Conservation (phyloP, 2,888 invertebrate species). For the Shargacucullia verbasci region DNA sequence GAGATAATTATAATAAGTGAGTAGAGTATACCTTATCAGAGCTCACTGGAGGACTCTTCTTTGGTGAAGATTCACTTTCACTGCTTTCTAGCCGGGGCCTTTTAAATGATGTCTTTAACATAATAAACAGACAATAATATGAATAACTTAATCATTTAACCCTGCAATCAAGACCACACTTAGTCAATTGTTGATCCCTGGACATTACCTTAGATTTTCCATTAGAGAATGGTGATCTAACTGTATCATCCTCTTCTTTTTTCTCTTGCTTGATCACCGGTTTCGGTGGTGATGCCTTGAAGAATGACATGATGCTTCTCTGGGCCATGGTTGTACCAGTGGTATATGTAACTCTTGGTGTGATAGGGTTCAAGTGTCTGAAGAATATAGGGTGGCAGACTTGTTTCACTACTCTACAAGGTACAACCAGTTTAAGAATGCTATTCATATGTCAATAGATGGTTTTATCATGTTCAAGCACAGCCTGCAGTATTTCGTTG, state of each 20-base stretch:
- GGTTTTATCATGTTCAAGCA: background rate
- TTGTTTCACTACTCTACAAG: slow-evolving; percentile 48
- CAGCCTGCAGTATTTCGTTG: background rate
- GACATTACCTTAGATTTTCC: slow-evolving; percentile 58
- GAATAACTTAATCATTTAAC: too few species aligned
- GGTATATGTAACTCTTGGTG: slow-evolving; percentile 11
- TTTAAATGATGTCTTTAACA: slow-evolving; percentile 69
- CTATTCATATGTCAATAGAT: slow-evolving; percentile 50
- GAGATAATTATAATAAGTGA: background rate
- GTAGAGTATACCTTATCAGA: slow-evolving; percentile 60
- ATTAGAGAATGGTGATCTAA: slow-evolving; percentile 38
- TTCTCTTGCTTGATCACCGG: slow-evolving; percentile 29
- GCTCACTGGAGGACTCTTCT: slow-evolving; percentile 42
- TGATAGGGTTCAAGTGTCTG: background rate
- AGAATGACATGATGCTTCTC: slow-evolving; percentile 84
- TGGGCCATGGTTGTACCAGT: slow-evolving; percentile 76
- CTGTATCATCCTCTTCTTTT: slow-evolving; percentile 17
- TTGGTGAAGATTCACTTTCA: slow-evolving; percentile 67
- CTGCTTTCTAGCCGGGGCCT: slow-evolving; percentile 75
- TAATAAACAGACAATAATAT: too few species aligned
- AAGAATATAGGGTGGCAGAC: slow-evolving; percentile 6
- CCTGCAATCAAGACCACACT: too few species aligned
- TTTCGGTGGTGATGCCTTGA: slow-evolving; percentile 78
- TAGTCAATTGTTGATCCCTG: too few species aligned
- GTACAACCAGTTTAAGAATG: slow-evolving; percentile 35